Evolutionary conservation across 1,140 invertebrate genomes (phyloP), one percentile per base, ranked within the genome.

Genomic region (Diachasmimorpha longicaudata): DNA sequence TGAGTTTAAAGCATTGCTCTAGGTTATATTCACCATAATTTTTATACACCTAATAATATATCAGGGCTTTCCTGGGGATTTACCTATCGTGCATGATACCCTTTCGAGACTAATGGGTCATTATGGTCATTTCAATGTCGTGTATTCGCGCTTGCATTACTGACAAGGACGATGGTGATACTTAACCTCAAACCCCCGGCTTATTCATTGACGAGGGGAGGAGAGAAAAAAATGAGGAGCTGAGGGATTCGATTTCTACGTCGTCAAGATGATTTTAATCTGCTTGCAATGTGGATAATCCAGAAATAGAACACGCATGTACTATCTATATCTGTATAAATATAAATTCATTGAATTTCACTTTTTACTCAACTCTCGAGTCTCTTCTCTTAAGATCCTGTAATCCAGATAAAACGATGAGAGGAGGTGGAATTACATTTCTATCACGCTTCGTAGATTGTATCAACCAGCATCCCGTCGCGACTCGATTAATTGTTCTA

Each of bases 21-120:
- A 52, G 48, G 48, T 52, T 19, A 52, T 52, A 14, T 52, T n/a
- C 14, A 52, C 58, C 23, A 11, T 63, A 63, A 63, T 4, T 63
- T 23, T 63, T 4, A 63, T 63, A 48, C 67, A 42, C 21, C 8
- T 76, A 63, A 63, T 63, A 63, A 55, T 16, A n/a, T 31, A 25
- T 46, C 52, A 5, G 44, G 44, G 4, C 9, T 46, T 19, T 52
- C 1, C n/a, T n/a, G 11, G 14, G 19, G 46, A 10, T 31, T 80
- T 73, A 39, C 63, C 70, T 80, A 81, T 79, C 79, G 21, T 19
- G 39, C 37, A 6, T 52, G 71, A 39, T 74, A 81, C 80, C 80
- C 39, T 78, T 46, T 66, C 70, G 19, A 78, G 75, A 77, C 77
- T 81, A 83, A 85, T 84, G 81, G 80, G 79, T 85, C 81, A 84